phyloP scores from a whole-genome alignment of 2,888 invertebrate species.

The Mellilla xanthometata region DNA sequence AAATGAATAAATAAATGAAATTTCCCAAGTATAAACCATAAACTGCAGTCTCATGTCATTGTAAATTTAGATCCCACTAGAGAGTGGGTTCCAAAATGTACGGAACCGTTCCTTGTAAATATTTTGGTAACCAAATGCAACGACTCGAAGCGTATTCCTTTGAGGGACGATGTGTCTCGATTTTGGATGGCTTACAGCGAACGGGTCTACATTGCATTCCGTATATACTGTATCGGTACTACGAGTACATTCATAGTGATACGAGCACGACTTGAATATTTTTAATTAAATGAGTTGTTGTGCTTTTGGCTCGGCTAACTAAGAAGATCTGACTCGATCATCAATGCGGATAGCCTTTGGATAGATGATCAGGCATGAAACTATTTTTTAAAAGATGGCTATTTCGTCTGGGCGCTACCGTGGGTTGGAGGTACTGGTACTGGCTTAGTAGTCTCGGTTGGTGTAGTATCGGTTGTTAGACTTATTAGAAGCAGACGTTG shows the following conservation, averaged over 20 bases:
- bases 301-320: too few relatives aligned
- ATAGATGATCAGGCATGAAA: too few relatives aligned
- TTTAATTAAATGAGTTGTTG: too few relatives aligned
- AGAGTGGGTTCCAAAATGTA: slow-evolving; percentile 17
- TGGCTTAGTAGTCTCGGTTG: too few relatives aligned
- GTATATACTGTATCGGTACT: not conserved
- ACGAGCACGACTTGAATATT: not conserved
- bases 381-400: too few relatives aligned
- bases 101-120: slow-evolving; percentile 21
- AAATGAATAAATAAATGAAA: too few relatives aligned
- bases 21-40: not conserved
- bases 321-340: too few relatives aligned
- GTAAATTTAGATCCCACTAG: slow-evolving; percentile 10
- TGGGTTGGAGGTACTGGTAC: too few relatives aligned
- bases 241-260: not conserved
- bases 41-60: slow-evolving; percentile 7
- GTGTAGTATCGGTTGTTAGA: too few relatives aligned
- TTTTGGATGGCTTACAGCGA: slow-evolving; percentile 10
- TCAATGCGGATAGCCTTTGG: too few relatives aligned
- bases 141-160: slow-evolving; percentile 19
- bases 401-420: too few relatives aligned
- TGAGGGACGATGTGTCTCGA: slow-evolving; percentile 9
- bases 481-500: too few relatives aligned
- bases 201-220: slow-evolving; percentile 9
- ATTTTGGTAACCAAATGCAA: slow-evolving; percentile 24